These are phyloP conservation scores for Sinocyclocheilus anophthalmus DNA, from an alignment of 2,113 vertebrate genomes.

Conservation along the genomic window DNA sequence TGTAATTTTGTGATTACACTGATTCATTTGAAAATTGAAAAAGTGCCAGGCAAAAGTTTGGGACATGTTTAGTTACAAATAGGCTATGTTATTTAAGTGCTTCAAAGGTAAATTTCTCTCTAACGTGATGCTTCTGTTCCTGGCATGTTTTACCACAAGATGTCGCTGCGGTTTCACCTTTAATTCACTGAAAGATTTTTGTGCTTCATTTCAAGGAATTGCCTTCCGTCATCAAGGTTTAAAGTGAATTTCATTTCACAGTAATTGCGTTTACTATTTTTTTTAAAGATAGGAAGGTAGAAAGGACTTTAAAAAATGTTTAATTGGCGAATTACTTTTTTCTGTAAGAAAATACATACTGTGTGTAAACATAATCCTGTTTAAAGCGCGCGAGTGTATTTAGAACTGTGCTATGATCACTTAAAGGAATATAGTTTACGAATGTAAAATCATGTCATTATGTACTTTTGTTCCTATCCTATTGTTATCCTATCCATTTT, in stretches of 20 bases:
- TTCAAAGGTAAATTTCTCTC: background rate
- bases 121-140: background rate
- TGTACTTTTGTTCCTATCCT: background rate
- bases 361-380: background rate
- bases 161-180: slow-evolving; percentile 6
- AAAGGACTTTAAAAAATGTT: background rate
- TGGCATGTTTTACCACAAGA: slow-evolving; percentile 22
- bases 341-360: too few species aligned
- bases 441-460: background rate
- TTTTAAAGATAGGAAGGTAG: background rate
- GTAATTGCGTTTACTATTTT: background rate
- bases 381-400: background rate
- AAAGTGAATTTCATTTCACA: background rate
- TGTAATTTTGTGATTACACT: background rate
- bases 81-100: background rate
- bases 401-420: background rate
- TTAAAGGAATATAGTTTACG: background rate
- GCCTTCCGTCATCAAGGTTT: too few species aligned
- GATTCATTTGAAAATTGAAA: background rate
- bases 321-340: background rate
- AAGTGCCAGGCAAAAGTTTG: too few species aligned
- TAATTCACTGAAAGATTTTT: background rate
- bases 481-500: background rate
- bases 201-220: background rate
- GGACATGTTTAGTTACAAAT: background rate